These are phyloP conservation scores for Dryoscopus gambensis DNA, from an alignment of 2,113 vertebrate species.

Conservation along the genomic window DNA sequence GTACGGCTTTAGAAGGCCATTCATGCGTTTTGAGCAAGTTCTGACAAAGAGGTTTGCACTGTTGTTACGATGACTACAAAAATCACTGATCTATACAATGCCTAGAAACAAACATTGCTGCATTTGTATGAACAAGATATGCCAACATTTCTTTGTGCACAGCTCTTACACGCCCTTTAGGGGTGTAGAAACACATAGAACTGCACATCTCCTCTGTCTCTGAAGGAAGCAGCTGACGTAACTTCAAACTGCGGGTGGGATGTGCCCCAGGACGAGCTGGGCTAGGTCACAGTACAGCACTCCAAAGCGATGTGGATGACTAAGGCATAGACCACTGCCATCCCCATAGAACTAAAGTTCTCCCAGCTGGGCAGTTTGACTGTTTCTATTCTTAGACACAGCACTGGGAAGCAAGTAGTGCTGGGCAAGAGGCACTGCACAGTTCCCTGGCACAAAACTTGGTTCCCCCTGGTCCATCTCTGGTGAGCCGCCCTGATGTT, in stretches of 20 bases:
- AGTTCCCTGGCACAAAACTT: neutral
- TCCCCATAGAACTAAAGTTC: neutral
- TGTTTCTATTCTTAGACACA: neutral
- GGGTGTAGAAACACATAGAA: neutral
- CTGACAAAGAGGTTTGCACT: neutral
- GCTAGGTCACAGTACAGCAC: neutral
- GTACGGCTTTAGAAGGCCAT: neutral
- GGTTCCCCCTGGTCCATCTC: neutral
- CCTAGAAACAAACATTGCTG: neutral
- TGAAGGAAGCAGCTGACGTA: neutral
- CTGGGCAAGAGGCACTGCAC: neutral
- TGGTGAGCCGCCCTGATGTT: neutral
- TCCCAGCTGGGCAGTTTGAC: neutral
- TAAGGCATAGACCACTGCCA: neutral
- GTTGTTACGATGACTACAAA: neutral
- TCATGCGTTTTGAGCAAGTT: neutral
- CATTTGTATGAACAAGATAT: neutral
- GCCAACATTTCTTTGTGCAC: neutral
- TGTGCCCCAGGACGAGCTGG: neutral
- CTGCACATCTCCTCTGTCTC: neutral
- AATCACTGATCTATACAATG: neutral
- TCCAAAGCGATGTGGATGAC: neutral
- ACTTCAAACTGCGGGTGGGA: neutral
- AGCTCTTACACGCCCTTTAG: neutral
- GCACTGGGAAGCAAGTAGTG: accelerated